Evolutionary conservation across 2,888 invertebrate species (phyloP).

Genomic region (Pheosia gnoma): DNA sequence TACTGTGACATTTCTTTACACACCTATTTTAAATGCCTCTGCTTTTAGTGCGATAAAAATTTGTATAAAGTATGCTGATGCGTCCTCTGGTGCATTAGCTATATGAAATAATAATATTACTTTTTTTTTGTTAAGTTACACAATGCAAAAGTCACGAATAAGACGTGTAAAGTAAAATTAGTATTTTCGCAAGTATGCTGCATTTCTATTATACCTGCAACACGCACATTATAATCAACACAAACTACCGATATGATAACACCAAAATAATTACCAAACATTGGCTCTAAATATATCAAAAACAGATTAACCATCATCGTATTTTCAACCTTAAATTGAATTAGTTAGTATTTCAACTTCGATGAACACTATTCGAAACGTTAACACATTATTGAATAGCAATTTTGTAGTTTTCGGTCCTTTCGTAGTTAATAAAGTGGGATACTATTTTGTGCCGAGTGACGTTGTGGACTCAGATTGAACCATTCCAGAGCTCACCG

Average conservation of each 20-base stretch:
- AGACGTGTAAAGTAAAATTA: not conserved
- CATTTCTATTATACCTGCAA: not conserved
- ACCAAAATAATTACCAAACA: conserved; percentile 1
- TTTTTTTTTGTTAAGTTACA: too few relatives aligned
- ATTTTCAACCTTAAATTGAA: not conserved
- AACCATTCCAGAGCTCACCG: not conserved
- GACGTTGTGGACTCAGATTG: not conserved
- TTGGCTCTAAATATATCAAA: not conserved
- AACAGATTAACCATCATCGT: not conserved
- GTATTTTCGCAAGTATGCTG: not conserved
- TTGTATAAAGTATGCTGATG: too few relatives aligned
- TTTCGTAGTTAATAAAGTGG: not conserved
- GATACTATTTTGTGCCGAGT: not conserved
- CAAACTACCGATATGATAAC: conserved; percentile 6
- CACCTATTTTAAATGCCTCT: too few relatives aligned
- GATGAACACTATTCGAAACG: not conserved
- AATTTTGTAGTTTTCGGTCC: not conserved
- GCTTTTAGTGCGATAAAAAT: too few relatives aligned
- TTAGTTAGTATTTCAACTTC: not conserved
- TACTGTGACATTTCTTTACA: too few relatives aligned
- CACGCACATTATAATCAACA: conserved; percentile 1
- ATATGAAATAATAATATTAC: too few relatives aligned
- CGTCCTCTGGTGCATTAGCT: too few relatives aligned
- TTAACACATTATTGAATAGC: not conserved
- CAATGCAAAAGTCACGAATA: too few relatives aligned